Conservation (phyloP, 2,888 invertebrate species). For the Eupithecia subfuscata region DNA sequence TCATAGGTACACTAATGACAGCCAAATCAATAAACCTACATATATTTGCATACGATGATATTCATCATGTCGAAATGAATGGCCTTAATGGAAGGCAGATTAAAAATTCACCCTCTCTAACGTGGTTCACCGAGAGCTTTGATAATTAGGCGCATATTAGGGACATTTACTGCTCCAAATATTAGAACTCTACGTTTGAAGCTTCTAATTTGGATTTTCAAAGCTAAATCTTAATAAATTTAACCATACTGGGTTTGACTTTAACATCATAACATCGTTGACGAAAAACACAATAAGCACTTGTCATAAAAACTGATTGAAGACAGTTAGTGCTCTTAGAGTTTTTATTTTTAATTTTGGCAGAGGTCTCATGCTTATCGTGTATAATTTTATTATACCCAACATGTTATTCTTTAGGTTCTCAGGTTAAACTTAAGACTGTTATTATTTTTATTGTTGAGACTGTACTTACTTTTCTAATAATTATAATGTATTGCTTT, state of each 20-base stretch:
- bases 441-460: no score
- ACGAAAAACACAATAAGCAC: background rate
- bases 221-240: background rate
- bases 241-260: background rate
- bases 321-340: background rate
- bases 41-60: constrained; percentile 51
- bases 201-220: constrained; percentile 6
- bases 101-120: constrained; percentile 62
- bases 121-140: constrained; percentile 57
- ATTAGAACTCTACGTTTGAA: constrained; percentile 26
- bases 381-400: background rate
- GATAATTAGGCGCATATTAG: constrained; percentile 58
- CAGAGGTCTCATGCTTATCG: background rate
- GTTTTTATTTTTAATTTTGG: background rate
- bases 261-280: background rate
- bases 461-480: background rate
- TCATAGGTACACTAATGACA: constrained; percentile 41
- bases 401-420: no score
- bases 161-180: constrained; percentile 39
- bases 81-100: constrained; percentile 54
- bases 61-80: constrained; percentile 39
- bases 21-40: constrained; percentile 54
- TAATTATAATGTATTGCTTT: no score
- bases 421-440: background rate
- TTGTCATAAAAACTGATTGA: background rate